Conservation (phyloP, 1,140 invertebrate genomes). For the Calosoma granatense region DNA sequence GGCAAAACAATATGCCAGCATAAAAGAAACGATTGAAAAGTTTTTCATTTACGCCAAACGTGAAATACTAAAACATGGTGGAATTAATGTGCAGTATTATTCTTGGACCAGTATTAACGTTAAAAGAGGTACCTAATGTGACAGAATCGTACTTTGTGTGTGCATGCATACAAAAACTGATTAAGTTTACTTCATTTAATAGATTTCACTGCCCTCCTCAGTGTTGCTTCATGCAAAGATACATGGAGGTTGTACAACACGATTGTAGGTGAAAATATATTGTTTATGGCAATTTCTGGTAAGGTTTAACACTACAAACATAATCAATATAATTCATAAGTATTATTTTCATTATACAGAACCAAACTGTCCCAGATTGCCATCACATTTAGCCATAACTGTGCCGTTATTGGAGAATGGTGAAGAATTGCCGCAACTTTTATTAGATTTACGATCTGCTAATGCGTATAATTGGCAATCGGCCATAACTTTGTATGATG, state of each 20-base stretch:
- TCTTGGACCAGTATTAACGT: conserved; percentile 51
- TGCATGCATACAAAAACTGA: too few relatives aligned
- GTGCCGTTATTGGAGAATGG: conserved; percentile 52
- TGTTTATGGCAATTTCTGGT: conserved; percentile 57
- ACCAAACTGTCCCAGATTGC: conserved; percentile 60
- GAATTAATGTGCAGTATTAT: conserved; percentile 51
- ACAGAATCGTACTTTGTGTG: conserved; percentile 9
- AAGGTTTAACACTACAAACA: conserved; percentile 12
- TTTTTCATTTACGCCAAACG: conserved; percentile 46
- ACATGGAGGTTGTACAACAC: conserved; percentile 55
- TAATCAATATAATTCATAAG: neutral
- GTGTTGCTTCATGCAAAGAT: conserved; percentile 53
- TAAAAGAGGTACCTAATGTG: conserved; percentile 44
- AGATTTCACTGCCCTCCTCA: conserved; percentile 61
- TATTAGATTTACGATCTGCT: conserved; percentile 55
- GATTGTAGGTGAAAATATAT: conserved; percentile 47
- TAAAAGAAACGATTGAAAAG: conserved; percentile 45
- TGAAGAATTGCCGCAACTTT: conserved; percentile 60
- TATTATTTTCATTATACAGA: conserved; percentile 25
- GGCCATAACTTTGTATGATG: conserved; percentile 57
- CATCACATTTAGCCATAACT: conserved; percentile 50
- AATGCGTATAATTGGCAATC: conserved; percentile 56
- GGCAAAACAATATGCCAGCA: conserved; percentile 42
- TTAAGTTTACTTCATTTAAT: too few relatives aligned
- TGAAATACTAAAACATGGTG: conserved; percentile 49